A percentile compares a stretch with the other conserved stretches of the same genome.
Conservation (phyloP, 2,113 vertebrate genomes). For the Bubo blakistoni region DNA sequence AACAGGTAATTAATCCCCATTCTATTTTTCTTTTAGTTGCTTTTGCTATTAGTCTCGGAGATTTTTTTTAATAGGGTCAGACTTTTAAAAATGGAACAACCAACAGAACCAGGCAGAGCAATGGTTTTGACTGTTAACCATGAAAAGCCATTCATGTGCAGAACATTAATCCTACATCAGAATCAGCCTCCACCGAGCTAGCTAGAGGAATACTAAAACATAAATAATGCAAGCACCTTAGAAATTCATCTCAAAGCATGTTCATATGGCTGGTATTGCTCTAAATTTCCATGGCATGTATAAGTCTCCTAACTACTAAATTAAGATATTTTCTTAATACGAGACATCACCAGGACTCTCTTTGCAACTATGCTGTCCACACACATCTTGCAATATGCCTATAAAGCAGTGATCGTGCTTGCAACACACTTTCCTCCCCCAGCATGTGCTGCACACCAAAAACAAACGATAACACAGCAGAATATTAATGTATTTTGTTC, state of each 20-base stretch:
- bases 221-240: not conserved
- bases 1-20: not conserved
- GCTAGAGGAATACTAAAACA: not conserved
- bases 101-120: not conserved
- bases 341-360: not conserved
- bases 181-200: not conserved
- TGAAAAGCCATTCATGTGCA: accelerated
- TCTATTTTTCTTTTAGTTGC: not conserved
- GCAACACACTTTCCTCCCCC: not conserved
- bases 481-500: not conserved
- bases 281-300: accelerated
- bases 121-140: not conserved
- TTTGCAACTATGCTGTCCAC: not conserved
- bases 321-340: not conserved
- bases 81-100: not conserved
- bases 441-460: not conserved
- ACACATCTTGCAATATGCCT: accelerated
- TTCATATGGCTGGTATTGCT: not conserved
- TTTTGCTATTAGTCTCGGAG: not conserved
- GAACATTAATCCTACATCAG: not conserved
- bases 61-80: not conserved
- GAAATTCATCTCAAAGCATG: not conserved
- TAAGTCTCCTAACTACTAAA: not conserved
- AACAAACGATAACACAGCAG: not conserved
- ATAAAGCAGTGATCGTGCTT: too few relatives aligned